A percentile compares a stretch with the other conserved stretches of the same genome.
These are phyloP conservation scores for Ptyas mucosa DNA, from an alignment of 2,113 vertebrate species.

Conservation along the genomic window DNA sequence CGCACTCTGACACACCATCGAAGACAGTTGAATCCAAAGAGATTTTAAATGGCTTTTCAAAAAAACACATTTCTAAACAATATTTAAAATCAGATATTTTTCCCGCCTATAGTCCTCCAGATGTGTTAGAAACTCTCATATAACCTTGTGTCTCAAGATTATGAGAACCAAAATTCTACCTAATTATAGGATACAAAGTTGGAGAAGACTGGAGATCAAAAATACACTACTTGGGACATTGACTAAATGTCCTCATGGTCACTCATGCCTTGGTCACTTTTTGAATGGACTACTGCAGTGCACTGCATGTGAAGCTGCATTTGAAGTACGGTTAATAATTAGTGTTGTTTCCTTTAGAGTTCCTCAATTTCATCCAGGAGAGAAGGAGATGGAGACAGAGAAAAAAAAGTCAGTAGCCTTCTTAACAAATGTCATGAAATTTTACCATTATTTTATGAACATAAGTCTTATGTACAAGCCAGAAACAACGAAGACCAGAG, in stretches of 20 bases:
- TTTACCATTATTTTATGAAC: not conserved
- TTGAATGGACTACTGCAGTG: not conserved
- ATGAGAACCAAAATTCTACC: not conserved
- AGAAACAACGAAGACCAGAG: too few relatives aligned
- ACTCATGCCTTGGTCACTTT: not conserved
- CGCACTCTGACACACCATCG: not conserved
- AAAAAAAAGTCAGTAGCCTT: not conserved
- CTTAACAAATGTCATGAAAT: not conserved
- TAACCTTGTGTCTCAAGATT: not conserved
- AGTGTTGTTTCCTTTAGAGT: not conserved
- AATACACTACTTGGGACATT: not conserved
- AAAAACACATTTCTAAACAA: not conserved
- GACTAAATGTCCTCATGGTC: not conserved
- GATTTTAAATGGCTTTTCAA: not conserved
- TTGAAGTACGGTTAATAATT: not conserved
- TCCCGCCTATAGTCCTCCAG: not conserved
- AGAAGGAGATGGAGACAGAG: not conserved
- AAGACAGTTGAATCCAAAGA: not conserved
- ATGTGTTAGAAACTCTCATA: not conserved
- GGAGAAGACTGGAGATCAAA: not conserved
- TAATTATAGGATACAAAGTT: not conserved
- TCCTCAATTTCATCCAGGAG: not conserved
- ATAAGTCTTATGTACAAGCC: not conserved
- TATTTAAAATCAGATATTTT: not conserved
- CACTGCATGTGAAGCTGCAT: not conserved